These are phyloP conservation scores for Holothuria glaberrima DNA, from an alignment of 35 echinoderm and acorn worm species.

Conservation along the genomic window DNA sequence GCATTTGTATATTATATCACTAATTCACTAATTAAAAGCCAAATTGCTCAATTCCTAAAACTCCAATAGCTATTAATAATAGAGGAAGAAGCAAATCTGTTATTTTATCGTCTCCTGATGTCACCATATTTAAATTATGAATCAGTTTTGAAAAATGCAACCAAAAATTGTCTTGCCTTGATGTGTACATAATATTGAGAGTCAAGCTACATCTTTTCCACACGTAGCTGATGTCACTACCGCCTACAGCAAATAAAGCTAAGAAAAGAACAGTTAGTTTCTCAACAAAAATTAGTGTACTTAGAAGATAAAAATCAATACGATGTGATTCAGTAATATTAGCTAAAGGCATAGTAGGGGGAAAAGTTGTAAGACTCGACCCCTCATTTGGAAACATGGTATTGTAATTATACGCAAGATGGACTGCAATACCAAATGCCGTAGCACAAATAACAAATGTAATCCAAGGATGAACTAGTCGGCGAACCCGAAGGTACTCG, in stretches of 20 bases:
- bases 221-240: not conserved
- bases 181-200: not conserved
- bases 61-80: not conserved
- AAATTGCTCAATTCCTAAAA: not conserved
- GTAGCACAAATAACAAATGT: not conserved
- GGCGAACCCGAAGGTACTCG: not conserved
- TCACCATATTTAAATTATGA: not conserved
- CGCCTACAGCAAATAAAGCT: not conserved
- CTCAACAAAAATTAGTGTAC: not conserved
- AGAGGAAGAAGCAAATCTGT: not conserved
- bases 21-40: not conserved
- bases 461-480: conserved; percentile 19
- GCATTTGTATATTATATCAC: too few species aligned
- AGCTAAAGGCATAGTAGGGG: too few species aligned
- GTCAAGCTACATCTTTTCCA: not conserved
- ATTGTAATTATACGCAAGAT: not conserved
- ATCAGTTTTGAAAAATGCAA: not conserved
- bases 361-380: too few species aligned
- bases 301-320: not conserved
- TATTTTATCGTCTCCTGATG: not conserved
- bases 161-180: not conserved
- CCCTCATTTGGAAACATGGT: not conserved
- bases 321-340: too few species aligned
- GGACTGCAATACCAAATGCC: not conserved
- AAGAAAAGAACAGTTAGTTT: not conserved